A percentile compares a stretch with the other conserved stretches of the same genome.
phyloP scores from a whole-genome alignment of 2,888 invertebrate species.

The Cenopis cana region DNA sequence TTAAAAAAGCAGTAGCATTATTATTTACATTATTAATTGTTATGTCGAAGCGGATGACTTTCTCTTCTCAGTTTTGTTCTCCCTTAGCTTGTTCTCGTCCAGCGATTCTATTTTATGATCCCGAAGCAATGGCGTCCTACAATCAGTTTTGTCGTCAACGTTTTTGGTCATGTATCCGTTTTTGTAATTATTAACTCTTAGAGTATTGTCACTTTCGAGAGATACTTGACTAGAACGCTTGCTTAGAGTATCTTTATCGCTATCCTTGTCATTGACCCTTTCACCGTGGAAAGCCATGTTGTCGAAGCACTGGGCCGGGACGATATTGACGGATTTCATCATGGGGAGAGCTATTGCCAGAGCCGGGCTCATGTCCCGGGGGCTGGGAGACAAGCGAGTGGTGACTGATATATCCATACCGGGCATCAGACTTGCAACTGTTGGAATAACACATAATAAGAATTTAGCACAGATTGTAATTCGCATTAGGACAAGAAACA shows the following conservation, averaged over 20 bases:
- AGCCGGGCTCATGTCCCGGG: constrained; percentile 87
- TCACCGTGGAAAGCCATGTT: constrained; percentile 80
- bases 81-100: constrained; percentile 77
- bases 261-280: constrained; percentile 62
- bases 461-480: constrained; percentile 55
- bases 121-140: constrained; percentile 74
- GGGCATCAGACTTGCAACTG: constrained; percentile 83
- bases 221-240: constrained; percentile 70
- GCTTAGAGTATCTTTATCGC: constrained; percentile 55
- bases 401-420: constrained; percentile 87
- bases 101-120: constrained; percentile 81
- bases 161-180: constrained; percentile 72
- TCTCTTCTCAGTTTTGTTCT: constrained; percentile 76
- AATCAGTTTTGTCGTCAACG: constrained; percentile 73
- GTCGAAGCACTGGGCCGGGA: constrained; percentile 80
- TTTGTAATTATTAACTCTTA: constrained; percentile 72
- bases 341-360: constrained; percentile 86
- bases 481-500: constrained; percentile 48
- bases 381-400: constrained; percentile 88
- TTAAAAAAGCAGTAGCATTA: constrained; percentile 48
- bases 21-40: constrained; percentile 49
- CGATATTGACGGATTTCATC: constrained; percentile 84
- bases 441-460: constrained; percentile 50
- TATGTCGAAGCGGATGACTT: constrained; percentile 82
- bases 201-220: constrained; percentile 69